Percentiles rank a stretch among this genome's conserved stretches.
Conservation (phyloP, 2,113 vertebrate species). For the Charina bottae region DNA sequence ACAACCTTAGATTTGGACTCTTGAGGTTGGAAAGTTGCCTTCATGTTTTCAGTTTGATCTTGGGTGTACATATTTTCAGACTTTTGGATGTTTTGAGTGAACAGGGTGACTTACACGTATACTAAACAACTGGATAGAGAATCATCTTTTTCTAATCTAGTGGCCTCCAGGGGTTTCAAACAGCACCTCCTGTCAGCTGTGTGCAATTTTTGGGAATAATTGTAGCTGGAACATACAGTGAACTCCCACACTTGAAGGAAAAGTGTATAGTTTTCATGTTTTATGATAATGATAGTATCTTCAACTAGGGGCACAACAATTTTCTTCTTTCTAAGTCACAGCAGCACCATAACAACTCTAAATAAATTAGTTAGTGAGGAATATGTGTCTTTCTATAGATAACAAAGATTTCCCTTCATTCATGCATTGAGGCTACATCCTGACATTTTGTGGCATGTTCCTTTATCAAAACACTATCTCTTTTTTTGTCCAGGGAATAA, state of each 20-base stretch:
- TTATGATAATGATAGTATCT: neutral
- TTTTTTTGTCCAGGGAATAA: constrained; percentile 9
- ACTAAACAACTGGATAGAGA: neutral
- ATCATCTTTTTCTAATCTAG: neutral
- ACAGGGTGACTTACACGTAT: neutral
- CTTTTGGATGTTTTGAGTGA: neutral
- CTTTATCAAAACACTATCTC: neutral
- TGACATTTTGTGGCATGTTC: constrained; percentile 39
- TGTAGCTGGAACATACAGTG: neutral
- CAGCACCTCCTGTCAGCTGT: neutral
- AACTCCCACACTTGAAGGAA: neutral
- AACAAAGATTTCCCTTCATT: constrained; percentile 30
- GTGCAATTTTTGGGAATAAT: neutral
- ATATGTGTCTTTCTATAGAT: neutral
- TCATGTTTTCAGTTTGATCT: neutral
- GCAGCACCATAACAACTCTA: neutral
- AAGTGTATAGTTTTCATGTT: neutral
- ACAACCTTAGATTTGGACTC: neutral
- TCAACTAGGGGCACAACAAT: neutral
- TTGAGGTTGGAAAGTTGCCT: neutral
- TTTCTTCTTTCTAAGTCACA: neutral
- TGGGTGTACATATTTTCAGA: neutral
- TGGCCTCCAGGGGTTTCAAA: neutral
- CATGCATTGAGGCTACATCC: neutral
- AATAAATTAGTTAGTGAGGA: neutral